These are phyloP conservation scores for Rhinella marina DNA, from an alignment of 2,797 vertebrate species.

Conservation along the genomic window DNA sequence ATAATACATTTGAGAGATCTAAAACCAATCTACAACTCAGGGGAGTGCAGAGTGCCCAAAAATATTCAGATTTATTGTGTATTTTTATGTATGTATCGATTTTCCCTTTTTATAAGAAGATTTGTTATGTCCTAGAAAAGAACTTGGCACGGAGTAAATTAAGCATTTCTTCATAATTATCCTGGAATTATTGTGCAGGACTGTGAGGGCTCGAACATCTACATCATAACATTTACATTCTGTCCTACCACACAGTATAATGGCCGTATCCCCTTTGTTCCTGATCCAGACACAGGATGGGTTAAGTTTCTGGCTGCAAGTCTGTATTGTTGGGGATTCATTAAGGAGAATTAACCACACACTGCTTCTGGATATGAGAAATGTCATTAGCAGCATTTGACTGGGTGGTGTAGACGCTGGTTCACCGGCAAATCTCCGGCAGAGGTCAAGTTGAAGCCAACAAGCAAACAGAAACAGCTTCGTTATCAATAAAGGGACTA, in stretches of 20 bases:
- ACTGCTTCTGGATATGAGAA: slow-evolving; percentile 28
- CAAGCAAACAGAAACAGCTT: slow-evolving; percentile 8
- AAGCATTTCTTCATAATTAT: background rate
- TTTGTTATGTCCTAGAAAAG: background rate
- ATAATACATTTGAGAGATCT: fast-evolving
- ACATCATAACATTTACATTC: background rate
- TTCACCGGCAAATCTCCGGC: background rate
- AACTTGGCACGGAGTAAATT: background rate
- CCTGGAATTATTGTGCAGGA: background rate
- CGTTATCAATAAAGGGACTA: background rate
- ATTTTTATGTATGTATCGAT: too few relatives aligned
- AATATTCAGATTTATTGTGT: too few relatives aligned
- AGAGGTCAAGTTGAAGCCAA: slow-evolving; percentile 30
- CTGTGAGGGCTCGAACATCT: background rate
- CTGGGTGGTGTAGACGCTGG: background rate
- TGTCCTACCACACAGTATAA: background rate
- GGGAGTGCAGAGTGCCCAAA: too few relatives aligned
- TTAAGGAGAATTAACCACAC: slow-evolving; percentile 30
- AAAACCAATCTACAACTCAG: too few relatives aligned
- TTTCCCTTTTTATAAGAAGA: background rate
- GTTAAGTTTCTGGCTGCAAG: slow-evolving; percentile 9
- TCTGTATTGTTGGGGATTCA: slow-evolving; percentile 7
- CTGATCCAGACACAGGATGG: slow-evolving; percentile 17
- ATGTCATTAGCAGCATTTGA: slow-evolving; percentile 38
- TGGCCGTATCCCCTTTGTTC: background rate